Evolutionary conservation across 2,797 vertebrate genomes (phyloP).

Genomic region (Acipenser transmontanus): DNA sequence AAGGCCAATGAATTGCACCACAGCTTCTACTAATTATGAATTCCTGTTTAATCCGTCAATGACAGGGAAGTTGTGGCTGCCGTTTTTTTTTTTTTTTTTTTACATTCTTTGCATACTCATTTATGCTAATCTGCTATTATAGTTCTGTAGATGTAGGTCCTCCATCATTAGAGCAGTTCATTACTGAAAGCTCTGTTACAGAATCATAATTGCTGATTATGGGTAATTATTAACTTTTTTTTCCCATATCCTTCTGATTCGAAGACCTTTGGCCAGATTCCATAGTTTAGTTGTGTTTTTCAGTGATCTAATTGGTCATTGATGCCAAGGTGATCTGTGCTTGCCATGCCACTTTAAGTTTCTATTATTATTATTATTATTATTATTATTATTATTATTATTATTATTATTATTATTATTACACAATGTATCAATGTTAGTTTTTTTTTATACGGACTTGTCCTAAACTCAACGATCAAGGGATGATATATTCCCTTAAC

Average conservation of each 20-base stretch:
- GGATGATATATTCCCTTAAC: no score
- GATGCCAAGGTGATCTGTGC: no score
- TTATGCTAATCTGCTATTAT: conserved; percentile 82
- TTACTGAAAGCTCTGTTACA: conserved; percentile 81
- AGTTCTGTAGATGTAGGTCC: conserved; percentile 67
- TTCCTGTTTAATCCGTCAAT: conserved; percentile 93
- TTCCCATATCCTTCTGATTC: conserved; percentile 59
- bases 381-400: no score
- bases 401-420: no score
- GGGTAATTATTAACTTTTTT: conserved; percentile 68
- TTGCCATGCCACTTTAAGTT: no score
- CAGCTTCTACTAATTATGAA: conserved; percentile 90
- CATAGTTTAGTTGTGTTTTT: no score
- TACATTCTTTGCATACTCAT: conserved; percentile 63
- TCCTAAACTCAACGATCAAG: no score
- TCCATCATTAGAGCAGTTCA: conserved; percentile 77
- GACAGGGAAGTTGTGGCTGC: conserved; percentile 74
- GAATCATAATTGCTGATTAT: conserved; percentile 92
- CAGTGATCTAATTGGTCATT: no score
- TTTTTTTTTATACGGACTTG: no score
- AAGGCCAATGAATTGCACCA: conserved; percentile 79
- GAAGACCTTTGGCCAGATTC: conserved; percentile 12
- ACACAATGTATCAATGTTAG: no score
- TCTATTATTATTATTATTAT: no score
- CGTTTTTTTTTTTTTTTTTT: conserved; percentile 32